These are phyloP conservation scores for Myotis vivesi DNA, from an alignment of 2,797 vertebrate genomes.

Conservation along the genomic window DNA sequence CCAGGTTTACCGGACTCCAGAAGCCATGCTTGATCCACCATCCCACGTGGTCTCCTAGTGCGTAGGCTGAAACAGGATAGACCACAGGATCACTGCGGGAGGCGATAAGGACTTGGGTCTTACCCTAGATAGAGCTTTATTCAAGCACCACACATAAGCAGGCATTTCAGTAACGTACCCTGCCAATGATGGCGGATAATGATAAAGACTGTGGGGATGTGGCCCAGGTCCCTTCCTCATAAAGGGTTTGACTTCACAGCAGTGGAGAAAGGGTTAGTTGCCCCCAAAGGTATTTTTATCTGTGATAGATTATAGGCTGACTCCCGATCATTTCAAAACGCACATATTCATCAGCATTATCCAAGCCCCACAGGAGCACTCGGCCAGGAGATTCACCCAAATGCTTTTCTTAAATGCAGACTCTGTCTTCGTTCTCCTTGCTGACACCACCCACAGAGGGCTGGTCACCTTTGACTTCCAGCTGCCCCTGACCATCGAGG, in stretches of 20 bases:
- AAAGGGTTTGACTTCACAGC: not conserved
- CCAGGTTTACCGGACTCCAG: not conserved
- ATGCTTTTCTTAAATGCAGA: constrained; percentile 39
- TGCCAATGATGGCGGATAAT: not conserved
- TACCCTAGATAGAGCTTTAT: not conserved
- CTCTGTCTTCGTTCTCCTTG: not conserved
- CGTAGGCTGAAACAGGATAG: not conserved
- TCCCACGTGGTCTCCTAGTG: accelerated
- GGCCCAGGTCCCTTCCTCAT: not conserved
- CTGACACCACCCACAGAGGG: not conserved
- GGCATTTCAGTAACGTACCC: not conserved
- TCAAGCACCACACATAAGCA: not conserved
- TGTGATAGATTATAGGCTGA: constrained; percentile 14
- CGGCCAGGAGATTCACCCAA: not conserved
- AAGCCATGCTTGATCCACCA: not conserved
- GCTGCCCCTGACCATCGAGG: not conserved
- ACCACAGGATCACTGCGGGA: not conserved
- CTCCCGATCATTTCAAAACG: constrained; percentile 31
- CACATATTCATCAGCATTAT: constrained; percentile 57
- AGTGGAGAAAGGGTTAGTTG: constrained; percentile 39
- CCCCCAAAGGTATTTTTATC: constrained; percentile 50
- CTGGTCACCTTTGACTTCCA: not conserved
- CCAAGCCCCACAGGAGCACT: constrained; percentile 12
- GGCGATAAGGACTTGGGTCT: not conserved
- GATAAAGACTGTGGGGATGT: constrained; percentile 16